These are phyloP conservation scores for Elephas maximus DNA, from an alignment of 2,113 vertebrate genomes.

Conservation along the genomic window DNA sequence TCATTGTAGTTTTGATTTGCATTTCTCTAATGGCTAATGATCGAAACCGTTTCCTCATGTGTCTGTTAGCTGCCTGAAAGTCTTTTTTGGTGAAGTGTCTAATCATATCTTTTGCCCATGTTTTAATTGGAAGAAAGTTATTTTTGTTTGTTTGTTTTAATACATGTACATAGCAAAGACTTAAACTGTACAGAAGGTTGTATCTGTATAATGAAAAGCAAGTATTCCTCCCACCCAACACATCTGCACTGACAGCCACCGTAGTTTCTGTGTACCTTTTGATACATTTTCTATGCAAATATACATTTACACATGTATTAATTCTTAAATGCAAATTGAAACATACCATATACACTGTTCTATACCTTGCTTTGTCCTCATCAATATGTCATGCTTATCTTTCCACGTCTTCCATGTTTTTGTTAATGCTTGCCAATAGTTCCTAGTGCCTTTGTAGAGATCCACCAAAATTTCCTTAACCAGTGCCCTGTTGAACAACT, in stretches of 20 bases:
- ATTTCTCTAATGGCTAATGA: no score
- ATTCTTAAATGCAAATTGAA: background rate
- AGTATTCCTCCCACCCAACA: background rate
- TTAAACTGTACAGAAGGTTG: background rate
- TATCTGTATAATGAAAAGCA: background rate
- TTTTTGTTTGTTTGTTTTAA: background rate
- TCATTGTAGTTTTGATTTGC: no score
- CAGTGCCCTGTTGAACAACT: background rate
- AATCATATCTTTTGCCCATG: no score
- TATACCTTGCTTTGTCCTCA: background rate
- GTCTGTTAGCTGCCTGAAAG: no score
- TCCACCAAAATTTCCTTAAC: background rate
- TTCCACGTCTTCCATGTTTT: background rate
- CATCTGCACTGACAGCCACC: background rate
- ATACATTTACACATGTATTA: background rate
- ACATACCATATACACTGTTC: accelerated
- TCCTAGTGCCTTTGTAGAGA: background rate
- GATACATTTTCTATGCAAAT: background rate
- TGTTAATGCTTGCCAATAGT: background rate
- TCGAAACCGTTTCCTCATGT: no score
- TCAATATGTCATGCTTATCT: background rate
- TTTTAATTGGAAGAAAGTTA: no score
- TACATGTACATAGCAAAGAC: background rate
- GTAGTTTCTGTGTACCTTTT: background rate
- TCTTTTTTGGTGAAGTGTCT: no score